phyloP scores from a whole-genome alignment of 2,113 vertebrate species.

The Sylvicapra grimmia region DNA sequence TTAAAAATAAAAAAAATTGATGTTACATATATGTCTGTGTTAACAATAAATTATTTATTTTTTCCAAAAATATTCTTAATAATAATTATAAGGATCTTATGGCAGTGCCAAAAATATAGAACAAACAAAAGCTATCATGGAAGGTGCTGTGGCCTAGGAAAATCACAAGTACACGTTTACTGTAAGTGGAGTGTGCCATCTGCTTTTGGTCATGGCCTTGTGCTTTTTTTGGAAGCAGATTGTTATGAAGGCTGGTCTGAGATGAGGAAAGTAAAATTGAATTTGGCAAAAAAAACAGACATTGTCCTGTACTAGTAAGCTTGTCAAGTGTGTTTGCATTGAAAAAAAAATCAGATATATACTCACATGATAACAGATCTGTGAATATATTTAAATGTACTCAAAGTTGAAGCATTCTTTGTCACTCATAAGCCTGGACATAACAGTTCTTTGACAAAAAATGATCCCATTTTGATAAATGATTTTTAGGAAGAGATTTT shows the following conservation, averaged over 20 bases:
- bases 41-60: background rate
- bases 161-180: background rate
- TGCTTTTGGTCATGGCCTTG: background rate
- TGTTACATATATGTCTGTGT: background rate
- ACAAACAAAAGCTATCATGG: background rate
- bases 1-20: background rate
- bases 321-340: background rate
- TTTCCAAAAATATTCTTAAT: slow-evolving; percentile 16
- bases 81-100: background rate
- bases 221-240: background rate
- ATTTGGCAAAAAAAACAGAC: background rate
- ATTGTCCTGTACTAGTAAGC: background rate
- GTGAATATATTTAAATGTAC: background rate
- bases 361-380: background rate
- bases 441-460: slow-evolving; percentile 5
- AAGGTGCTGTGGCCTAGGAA: background rate
- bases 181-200: background rate
- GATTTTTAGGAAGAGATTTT: slow-evolving; percentile 12
- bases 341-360: background rate
- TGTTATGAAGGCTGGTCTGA: background rate
- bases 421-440: background rate
- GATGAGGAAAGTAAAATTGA: background rate
- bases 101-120: background rate
- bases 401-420: background rate
- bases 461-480: background rate